These are phyloP conservation scores for Cyclophora punctaria DNA, from an alignment of 2,888 invertebrate species.

Conservation along the genomic window DNA sequence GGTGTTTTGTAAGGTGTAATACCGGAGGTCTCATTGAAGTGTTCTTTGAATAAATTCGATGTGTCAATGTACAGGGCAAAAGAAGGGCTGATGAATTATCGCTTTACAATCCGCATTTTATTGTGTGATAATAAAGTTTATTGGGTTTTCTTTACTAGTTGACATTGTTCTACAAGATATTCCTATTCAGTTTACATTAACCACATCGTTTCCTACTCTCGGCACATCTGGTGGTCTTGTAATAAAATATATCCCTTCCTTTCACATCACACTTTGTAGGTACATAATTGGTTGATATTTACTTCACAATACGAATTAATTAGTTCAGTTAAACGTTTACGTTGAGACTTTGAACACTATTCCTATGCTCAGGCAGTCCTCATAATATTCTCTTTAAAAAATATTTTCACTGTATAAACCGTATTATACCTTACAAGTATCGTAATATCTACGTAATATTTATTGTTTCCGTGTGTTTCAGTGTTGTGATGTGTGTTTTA, in stretches of 20 bases:
- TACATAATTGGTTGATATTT: slow-evolving; percentile 31
- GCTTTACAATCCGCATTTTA: slow-evolving; percentile 37
- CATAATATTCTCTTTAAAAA: background rate
- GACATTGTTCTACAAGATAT: background rate
- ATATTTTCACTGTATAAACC: background rate
- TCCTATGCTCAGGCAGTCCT: too few relatives aligned
- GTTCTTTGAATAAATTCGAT: slow-evolving; percentile 39
- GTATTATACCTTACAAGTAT: too few relatives aligned
- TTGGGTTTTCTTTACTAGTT: slow-evolving; percentile 1
- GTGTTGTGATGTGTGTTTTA: slow-evolving; percentile 61
- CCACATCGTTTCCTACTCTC: slow-evolving; percentile 1
- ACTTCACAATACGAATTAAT: slow-evolving; percentile 7
- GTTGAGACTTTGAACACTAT: too few relatives aligned
- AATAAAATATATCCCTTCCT: slow-evolving; percentile 34
- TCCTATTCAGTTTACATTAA: background rate
- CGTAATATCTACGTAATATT: slow-evolving; percentile 1
- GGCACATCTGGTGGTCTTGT: slow-evolving; percentile 50
- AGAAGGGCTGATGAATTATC: slow-evolving; percentile 51
- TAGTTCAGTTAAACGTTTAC: background rate
- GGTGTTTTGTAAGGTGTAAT: slow-evolving; percentile 5
- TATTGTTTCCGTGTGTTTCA: slow-evolving; percentile 26
- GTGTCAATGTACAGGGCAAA: slow-evolving; percentile 59
- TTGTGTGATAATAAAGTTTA: slow-evolving; percentile 25
- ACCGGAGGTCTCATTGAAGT: slow-evolving; percentile 11
- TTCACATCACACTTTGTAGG: slow-evolving; percentile 31